Evolutionary conservation across 2,797 vertebrate species (phyloP).

Genomic region (Ibycter americanus): DNA sequence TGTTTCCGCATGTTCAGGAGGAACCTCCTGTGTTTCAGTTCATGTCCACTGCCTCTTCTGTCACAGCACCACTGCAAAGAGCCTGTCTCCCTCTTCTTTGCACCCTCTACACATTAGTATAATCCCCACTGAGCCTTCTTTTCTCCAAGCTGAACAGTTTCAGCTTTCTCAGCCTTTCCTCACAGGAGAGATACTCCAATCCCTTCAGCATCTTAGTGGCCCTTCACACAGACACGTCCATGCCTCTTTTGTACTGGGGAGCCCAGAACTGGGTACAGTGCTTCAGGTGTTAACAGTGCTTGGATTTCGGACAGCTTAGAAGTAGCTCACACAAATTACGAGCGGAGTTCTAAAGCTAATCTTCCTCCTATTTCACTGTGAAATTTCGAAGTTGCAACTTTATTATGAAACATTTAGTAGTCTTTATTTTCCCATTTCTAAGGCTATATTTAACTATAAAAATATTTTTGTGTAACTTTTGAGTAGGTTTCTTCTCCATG

Average conservation of each 20-base stretch:
- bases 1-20: background rate
- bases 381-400: background rate
- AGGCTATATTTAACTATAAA: background rate
- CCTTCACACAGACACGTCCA: background rate
- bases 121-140: rapidly evolving
- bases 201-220: background rate
- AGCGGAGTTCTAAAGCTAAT: background rate
- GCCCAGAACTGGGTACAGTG: background rate
- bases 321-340: background rate
- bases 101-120: background rate
- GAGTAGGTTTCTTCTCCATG: background rate
- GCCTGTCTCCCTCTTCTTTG: background rate
- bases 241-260: background rate
- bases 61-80: background rate
- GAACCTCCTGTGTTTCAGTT: background rate
- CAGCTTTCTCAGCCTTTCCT: background rate
- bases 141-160: background rate
- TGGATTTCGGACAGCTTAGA: background rate
- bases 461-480: background rate
- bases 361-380: background rate
- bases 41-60: background rate
- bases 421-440: background rate
- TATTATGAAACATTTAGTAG: background rate
- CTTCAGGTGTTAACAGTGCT: background rate
- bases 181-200: background rate